A percentile compares a stretch with the other conserved stretches of the same genome.
phyloP scores from a whole-genome alignment of 1,140 invertebrate genomes.

The Drosophila sulfurigaster region DNA sequence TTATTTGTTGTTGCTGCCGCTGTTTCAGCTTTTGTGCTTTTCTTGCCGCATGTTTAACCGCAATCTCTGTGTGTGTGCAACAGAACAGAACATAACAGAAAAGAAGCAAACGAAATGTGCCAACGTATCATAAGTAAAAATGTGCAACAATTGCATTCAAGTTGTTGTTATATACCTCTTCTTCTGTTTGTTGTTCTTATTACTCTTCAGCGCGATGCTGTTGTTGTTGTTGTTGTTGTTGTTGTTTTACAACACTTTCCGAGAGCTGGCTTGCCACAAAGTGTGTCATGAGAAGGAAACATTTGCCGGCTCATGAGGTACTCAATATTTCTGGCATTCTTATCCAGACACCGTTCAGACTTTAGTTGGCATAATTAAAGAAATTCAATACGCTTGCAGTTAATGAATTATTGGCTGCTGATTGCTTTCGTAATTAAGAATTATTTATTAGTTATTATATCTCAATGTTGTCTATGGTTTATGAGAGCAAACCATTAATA shows the following conservation, averaged over 20 bases:
- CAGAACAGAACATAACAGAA: conserved; percentile 29
- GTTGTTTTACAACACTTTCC: conserved; percentile 34
- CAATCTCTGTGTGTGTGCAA: conserved; percentile 56
- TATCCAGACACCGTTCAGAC: neutral
- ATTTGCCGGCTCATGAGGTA: conserved; percentile 41
- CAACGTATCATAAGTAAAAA: conserved; percentile 53
- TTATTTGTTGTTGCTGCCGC: conserved; percentile 15
- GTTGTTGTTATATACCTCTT: conserved; percentile 18
- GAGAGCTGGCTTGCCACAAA: conserved; percentile 24
- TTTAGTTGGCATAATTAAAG: conserved; percentile 2
- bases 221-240: conserved; percentile 6
- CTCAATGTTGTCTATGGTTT: too few relatives aligned
- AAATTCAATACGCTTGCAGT: neutral
- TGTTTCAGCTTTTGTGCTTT: conserved; percentile 26
- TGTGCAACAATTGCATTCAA: conserved; percentile 49
- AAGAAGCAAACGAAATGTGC: conserved; percentile 49
- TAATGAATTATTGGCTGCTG: neutral
- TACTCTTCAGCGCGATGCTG: neutral
- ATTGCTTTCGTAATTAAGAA: neutral
- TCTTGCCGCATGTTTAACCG: conserved; percentile 56
- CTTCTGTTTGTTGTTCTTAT: conserved; percentile 14
- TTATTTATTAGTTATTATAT: neutral
- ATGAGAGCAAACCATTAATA: too few relatives aligned
- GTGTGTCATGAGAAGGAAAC: conserved; percentile 55
- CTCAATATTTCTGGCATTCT: conserved; percentile 33